phyloP scores from a whole-genome alignment of 2,113 vertebrate species.

The Aplodontia rufa region DNA sequence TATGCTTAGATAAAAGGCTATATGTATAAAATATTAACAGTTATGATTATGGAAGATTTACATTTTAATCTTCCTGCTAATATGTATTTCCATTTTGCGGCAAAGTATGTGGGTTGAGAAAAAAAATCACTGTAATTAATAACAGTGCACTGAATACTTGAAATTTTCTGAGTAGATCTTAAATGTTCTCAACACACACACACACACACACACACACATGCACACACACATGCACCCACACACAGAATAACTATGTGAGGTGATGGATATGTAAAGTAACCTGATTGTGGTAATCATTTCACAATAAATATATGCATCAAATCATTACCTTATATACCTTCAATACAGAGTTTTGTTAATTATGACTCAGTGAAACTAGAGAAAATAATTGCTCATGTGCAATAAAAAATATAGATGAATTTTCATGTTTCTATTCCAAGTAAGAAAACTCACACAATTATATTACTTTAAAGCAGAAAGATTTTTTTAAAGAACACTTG shows the following conservation, averaged over 20 bases:
- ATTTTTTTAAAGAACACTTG: not conserved
- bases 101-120: not conserved
- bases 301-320: not conserved
- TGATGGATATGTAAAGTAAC: not conserved
- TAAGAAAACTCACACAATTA: not conserved
- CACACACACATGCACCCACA: too few species aligned
- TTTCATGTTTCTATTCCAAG: conserved; percentile 42
- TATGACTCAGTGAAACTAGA: not conserved
- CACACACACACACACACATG: too few species aligned
- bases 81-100: not conserved
- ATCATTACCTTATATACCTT: not conserved
- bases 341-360: not conserved
- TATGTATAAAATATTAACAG: conserved; percentile 16
- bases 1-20: conserved; percentile 3
- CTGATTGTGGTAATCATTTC: not conserved
- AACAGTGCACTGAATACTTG: not conserved
- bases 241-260: not conserved
- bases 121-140: not conserved
- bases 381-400: not conserved
- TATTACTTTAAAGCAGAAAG: conserved; percentile 21
- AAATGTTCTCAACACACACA: not conserved
- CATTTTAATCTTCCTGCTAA: conserved; percentile 27
- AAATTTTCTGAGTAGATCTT: not conserved
- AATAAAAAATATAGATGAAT: not conserved
- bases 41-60: not conserved